These are phyloP conservation scores for Lacanobia wlatinum DNA, from an alignment of 2,888 invertebrate species.

Conservation along the genomic window DNA sequence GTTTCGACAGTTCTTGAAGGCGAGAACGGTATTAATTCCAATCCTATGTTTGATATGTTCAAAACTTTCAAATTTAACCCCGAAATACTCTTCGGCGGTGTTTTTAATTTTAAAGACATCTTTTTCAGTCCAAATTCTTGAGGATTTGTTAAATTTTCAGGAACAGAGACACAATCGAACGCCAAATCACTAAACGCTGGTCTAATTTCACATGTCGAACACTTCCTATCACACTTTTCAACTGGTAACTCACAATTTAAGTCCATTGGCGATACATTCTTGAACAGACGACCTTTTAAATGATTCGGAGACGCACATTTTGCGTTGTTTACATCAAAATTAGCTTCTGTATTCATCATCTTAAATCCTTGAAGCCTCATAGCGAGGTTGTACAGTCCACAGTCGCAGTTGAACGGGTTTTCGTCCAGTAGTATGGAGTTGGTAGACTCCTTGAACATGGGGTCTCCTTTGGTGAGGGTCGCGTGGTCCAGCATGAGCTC, in stretches of 20 bases:
- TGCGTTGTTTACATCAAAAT: conserved; percentile 25
- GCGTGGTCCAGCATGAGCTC: neutral
- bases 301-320: conserved; percentile 39
- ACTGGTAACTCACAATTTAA: conserved; percentile 29
- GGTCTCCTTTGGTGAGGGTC: neutral
- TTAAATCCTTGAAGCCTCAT: neutral
- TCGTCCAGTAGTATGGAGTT: conserved; percentile 64
- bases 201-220: conserved; percentile 18
- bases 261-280: neutral
- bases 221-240: conserved; percentile 1
- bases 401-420: conserved; percentile 76
- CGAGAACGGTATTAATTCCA: conserved; percentile 34
- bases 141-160: conserved; percentile 4
- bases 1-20: conserved; percentile 29
- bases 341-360: neutral
- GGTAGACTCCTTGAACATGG: neutral
- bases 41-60: conserved; percentile 30
- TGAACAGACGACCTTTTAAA: conserved; percentile 16
- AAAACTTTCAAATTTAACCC: conserved; percentile 27
- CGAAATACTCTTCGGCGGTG: neutral
- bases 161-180: conserved; percentile 27
- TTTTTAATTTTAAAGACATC: conserved; percentile 10
- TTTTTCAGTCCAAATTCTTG: neutral
- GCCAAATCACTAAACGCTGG: conserved; percentile 21
- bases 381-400: conserved; percentile 64